Percentiles rank a stretch among this genome's conserved stretches.
Evolutionary conservation across 2,888 invertebrate genomes (phyloP).

Genomic region (Pterostichus madidus): DNA sequence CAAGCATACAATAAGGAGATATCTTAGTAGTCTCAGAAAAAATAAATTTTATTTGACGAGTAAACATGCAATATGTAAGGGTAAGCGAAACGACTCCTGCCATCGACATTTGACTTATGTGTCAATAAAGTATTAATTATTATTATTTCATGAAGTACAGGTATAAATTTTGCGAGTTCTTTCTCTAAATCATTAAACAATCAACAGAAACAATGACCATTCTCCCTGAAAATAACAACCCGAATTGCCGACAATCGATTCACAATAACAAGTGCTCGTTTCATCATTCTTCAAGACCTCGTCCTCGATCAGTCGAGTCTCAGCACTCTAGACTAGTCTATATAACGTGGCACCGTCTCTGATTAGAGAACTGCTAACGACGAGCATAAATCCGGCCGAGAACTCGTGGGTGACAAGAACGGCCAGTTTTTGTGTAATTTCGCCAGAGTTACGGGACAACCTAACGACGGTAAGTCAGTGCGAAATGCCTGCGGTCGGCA

Average conservation of each 20-base stretch:
- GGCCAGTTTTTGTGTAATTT: slow-evolving; percentile 58
- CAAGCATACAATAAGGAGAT: too few relatives aligned
- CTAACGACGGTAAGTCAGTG: slow-evolving; percentile 56
- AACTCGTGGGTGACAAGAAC: slow-evolving; percentile 60
- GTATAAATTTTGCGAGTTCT: too few relatives aligned
- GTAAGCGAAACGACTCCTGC: too few relatives aligned
- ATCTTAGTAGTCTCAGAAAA: too few relatives aligned
- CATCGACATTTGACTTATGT: too few relatives aligned
- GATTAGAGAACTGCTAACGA: slow-evolving; percentile 57
- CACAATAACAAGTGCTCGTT: neutral
- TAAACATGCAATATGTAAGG: too few relatives aligned
- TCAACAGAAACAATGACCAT: too few relatives aligned
- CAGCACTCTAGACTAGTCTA: slow-evolving; percentile 12
- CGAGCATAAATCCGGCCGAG: slow-evolving; percentile 49
- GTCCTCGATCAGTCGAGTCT: neutral
- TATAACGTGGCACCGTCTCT: slow-evolving; percentile 27
- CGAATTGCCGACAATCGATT: neutral
- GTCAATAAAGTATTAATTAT: too few relatives aligned
- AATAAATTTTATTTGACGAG: too few relatives aligned
- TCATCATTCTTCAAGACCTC: neutral
- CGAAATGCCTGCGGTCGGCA: slow-evolving; percentile 38
- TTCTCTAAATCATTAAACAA: too few relatives aligned
- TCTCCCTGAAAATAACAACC: too few relatives aligned
- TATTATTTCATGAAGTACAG: too few relatives aligned
- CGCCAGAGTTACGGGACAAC: slow-evolving; percentile 57